Percentiles rank a stretch among this genome's conserved stretches.
phyloP scores from a whole-genome alignment of 1,140 invertebrate species.

The Drosophila repletoides region DNA sequence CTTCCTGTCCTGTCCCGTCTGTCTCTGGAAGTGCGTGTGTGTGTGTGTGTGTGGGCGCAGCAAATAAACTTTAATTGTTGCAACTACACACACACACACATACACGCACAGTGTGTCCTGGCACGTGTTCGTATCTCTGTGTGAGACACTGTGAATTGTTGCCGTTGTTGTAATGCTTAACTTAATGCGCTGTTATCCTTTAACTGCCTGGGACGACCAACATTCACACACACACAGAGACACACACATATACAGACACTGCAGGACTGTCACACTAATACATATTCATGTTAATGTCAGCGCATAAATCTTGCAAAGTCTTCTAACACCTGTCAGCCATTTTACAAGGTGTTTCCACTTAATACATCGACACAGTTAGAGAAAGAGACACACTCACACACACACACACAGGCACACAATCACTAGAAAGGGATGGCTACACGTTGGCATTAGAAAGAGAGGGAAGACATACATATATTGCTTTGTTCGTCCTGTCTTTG shows the following conservation, averaged over 20 bases:
- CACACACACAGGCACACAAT: background rate
- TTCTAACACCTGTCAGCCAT: conserved; percentile 80
- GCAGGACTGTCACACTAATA: conserved; percentile 63
- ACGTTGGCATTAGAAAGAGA: background rate
- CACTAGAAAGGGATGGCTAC: background rate
- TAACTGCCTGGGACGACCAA: conserved; percentile 69
- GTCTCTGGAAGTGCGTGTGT: conserved; percentile 4
- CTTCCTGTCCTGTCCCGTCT: conserved; percentile 1
- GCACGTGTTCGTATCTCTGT: conserved; percentile 58
- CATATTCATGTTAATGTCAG: conserved; percentile 81
- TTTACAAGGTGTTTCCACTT: conserved; percentile 80
- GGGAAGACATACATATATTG: background rate
- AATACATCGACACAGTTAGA: conserved; percentile 60
- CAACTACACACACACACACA: no score
- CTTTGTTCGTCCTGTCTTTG: conserved; percentile 26
- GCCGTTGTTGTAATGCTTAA: conserved; percentile 73
- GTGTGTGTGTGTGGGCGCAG: conserved; percentile 52
- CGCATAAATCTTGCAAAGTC: conserved; percentile 80
- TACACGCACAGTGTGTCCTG: conserved; percentile 70
- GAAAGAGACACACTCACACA: conserved; percentile 4
- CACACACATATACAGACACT: conserved; percentile 3
- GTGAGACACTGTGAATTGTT: conserved; percentile 33
- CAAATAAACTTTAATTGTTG: conserved; percentile 80
- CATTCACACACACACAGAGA: conserved; percentile 19
- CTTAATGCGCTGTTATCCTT: conserved; percentile 80